A percentile compares a stretch with the other conserved stretches of the same genome.
Evolutionary conservation across 2,888 invertebrate genomes (phyloP).

Genomic region (Prosopocoilus inquinatus): DNA sequence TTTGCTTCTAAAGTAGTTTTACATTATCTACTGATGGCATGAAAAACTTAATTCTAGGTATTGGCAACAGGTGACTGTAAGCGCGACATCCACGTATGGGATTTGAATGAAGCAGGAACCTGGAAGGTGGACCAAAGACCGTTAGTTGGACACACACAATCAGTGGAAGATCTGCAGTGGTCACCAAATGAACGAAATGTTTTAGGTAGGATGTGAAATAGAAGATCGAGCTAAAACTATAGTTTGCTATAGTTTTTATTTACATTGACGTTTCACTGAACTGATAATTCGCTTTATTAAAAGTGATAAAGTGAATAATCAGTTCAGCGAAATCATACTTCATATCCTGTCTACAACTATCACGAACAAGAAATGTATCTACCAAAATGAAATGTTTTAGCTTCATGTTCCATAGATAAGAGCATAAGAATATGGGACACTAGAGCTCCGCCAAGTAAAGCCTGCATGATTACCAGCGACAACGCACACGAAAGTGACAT

Average conservation of each 20-base stretch:
- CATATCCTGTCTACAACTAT: no score
- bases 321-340: no score
- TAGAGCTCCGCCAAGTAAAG: constrained; percentile 79
- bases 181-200: constrained; percentile 93
- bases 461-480: constrained; percentile 85
- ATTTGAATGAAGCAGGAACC: constrained; percentile 69
- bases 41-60: constrained; percentile 54
- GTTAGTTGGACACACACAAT: constrained; percentile 81
- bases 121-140: constrained; percentile 94
- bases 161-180: constrained; percentile 99
- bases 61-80: constrained; percentile 93
- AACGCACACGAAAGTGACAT: constrained; percentile 90
- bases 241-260: no score
- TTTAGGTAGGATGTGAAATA: no score
- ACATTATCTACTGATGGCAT: no score
- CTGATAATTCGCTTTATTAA: no score
- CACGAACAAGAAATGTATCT: no score
- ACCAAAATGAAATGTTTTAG: constrained; percentile 82
- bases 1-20: no score
- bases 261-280: no score
- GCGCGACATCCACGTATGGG: constrained; percentile 93
- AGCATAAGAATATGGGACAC: constrained; percentile 96
- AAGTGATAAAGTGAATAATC: no score
- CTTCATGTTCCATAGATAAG: constrained; percentile 86
- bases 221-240: no score